These are phyloP conservation scores for Percopsis omiscomaycus DNA, from an alignment of 2,797 vertebrate genomes.

Conservation along the genomic window DNA sequence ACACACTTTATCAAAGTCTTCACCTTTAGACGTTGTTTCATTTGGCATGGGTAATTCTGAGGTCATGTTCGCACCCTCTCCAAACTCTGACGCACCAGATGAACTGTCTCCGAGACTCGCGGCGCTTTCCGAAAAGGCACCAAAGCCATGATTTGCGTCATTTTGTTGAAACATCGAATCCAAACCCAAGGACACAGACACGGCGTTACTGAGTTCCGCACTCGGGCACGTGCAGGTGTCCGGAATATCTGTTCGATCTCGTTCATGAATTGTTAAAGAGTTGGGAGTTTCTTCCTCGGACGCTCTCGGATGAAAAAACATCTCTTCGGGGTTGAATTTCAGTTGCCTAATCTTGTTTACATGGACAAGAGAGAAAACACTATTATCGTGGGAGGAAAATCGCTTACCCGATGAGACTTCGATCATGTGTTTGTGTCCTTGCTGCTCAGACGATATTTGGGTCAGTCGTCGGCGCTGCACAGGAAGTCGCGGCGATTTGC, in stretches of 20 bases:
- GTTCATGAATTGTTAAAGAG: slow-evolving; percentile 30
- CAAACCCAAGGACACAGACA: slow-evolving; percentile 69
- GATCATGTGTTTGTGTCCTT: slow-evolving; percentile 22
- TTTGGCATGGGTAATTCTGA: neutral
- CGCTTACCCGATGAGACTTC: slow-evolving; percentile 41
- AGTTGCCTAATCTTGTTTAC: neutral
- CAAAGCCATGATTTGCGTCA: slow-evolving; percentile 26
- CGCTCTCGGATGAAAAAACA: slow-evolving; percentile 50
- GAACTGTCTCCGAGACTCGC: slow-evolving; percentile 7
- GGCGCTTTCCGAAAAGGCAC: slow-evolving; percentile 41
- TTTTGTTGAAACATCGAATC: slow-evolving; percentile 47
- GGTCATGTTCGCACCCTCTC: slow-evolving; percentile 12
- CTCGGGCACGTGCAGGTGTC: slow-evolving; percentile 40
- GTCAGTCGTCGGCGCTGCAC: slow-evolving; percentile 31
- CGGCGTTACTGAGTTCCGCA: slow-evolving; percentile 59
- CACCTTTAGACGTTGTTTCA: neutral
- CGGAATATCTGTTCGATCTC: slow-evolving; percentile 12
- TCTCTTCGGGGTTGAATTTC: slow-evolving; percentile 9
- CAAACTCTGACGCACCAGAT: slow-evolving; percentile 9
- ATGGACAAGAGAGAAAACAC: slow-evolving; percentile 25
- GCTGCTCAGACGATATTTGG: slow-evolving; percentile 19
- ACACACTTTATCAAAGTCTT: slow-evolving; percentile 54
- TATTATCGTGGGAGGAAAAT: slow-evolving; percentile 35
- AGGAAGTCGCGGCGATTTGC: slow-evolving; percentile 51
- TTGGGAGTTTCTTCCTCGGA: slow-evolving; percentile 31